Evolutionary conservation across 2,113 vertebrate genomes (phyloP).

Genomic region (Platichthys flesus): DNA sequence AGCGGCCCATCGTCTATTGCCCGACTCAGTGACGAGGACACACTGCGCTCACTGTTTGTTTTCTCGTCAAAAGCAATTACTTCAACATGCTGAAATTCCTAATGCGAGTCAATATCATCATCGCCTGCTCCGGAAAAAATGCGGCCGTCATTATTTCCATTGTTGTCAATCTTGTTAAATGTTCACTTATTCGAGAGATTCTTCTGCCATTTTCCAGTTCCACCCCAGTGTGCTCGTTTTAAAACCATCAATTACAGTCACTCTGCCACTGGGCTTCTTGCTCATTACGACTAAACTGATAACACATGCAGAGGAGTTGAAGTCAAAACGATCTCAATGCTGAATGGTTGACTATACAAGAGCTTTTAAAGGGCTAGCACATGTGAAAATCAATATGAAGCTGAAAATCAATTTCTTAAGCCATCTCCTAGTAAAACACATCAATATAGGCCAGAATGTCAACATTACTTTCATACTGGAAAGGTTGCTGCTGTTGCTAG

Average conservation of each 20-base stretch:
- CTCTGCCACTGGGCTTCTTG: conserved; percentile 37
- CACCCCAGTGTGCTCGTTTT: conserved; percentile 28
- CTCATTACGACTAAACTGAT: conserved; percentile 50
- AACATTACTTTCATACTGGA: conserved; percentile 16
- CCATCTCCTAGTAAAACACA: conserved; percentile 8
- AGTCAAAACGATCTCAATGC: conserved; percentile 34
- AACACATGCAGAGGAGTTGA: conserved; percentile 40
- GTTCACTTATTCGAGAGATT: conserved; percentile 45
- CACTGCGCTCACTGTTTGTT: conserved; percentile 36
- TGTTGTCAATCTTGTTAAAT: conserved; percentile 37
- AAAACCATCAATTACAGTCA: conserved; percentile 56
- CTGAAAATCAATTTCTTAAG: conserved; percentile 31
- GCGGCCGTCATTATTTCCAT: conserved; percentile 49
- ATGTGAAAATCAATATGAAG: conserved; percentile 36
- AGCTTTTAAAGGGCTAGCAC: conserved; percentile 36
- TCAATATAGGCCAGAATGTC: conserved; percentile 24
- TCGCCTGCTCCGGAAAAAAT: conserved; percentile 15
- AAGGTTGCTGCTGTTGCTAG: conserved; percentile 5
- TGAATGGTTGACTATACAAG: not conserved
- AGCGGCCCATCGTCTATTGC: conserved; percentile 5
- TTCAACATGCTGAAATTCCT: conserved; percentile 46
- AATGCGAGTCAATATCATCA: conserved; percentile 41
- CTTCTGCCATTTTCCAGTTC: conserved; percentile 53
- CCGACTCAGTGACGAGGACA: conserved; percentile 35
- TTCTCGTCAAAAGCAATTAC: conserved; percentile 45